phyloP scores from a whole-genome alignment of 2,797 vertebrate species.

The Craterocephalus amniculus region DNA sequence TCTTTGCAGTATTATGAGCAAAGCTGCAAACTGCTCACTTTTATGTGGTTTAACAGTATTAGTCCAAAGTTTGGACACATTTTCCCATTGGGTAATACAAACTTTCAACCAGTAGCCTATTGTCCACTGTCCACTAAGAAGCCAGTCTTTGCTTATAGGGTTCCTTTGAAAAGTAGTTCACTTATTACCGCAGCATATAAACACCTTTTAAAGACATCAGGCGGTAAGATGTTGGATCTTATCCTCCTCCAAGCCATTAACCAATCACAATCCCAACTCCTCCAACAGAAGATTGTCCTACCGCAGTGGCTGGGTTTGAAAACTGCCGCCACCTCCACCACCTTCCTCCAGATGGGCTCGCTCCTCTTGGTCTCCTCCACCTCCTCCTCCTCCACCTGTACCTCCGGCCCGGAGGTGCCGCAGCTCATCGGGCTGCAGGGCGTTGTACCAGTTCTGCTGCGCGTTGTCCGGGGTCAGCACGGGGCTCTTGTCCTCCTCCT shows the following conservation, averaged over 20 bases:
- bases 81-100: no score
- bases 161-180: no score
- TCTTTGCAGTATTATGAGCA: no score
- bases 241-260: no score
- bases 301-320: slow-evolving; percentile 85
- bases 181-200: neutral
- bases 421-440: slow-evolving; percentile 90
- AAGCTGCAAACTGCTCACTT: no score
- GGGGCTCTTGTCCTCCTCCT: slow-evolving; percentile 89
- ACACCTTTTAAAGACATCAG: neutral
- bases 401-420: slow-evolving; percentile 83
- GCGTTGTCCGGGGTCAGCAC: slow-evolving; percentile 86
- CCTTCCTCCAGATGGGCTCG: slow-evolving; percentile 74
- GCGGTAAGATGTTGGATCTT: neutral
- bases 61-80: no score
- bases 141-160: no score
- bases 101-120: no score
- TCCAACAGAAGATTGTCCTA: slow-evolving; percentile 75
- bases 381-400: slow-evolving; percentile 56
- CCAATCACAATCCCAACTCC: neutral
- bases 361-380: slow-evolving; percentile 66
- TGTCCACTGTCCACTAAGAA: no score
- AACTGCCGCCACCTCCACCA: slow-evolving; percentile 56
- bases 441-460: slow-evolving; percentile 90
- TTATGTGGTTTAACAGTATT: no score